Percentiles rank a stretch among this genome's conserved stretches.
These are phyloP conservation scores for Dicrostonyx torquatus DNA, from an alignment of 2,797 vertebrate species.

Conservation along the genomic window DNA sequence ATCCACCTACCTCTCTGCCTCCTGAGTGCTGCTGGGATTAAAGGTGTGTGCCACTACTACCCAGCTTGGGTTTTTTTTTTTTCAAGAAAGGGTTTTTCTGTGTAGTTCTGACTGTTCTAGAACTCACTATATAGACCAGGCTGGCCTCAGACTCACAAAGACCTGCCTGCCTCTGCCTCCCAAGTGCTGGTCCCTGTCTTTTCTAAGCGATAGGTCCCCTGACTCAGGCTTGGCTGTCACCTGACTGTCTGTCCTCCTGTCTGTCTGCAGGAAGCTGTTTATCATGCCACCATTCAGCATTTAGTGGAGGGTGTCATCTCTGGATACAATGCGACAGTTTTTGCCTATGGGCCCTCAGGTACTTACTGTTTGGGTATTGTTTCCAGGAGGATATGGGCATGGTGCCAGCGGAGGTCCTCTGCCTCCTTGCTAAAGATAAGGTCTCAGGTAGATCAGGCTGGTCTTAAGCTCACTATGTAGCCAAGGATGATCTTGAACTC, in stretches of 20 bases:
- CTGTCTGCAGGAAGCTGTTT: conserved; percentile 82
- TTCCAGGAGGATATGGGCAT: not conserved
- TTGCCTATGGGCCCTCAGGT: conserved; percentile 85
- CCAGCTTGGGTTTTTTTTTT: not conserved
- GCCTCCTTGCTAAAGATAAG: not conserved
- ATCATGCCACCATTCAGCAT: conserved; percentile 78
- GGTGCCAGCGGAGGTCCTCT: too few species aligned
- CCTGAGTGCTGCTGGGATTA: not conserved
- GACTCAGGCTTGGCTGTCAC: not conserved
- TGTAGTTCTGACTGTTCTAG: not conserved
- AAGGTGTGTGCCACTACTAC: too few species aligned
- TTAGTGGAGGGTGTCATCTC: conserved; percentile 83
- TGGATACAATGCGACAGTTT: conserved; percentile 84
- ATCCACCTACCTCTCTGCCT: not conserved
- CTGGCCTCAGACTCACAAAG: not conserved
- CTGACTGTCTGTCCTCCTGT: not conserved
- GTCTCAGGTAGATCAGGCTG: not conserved
- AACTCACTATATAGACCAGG: not conserved
- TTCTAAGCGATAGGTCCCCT: not conserved
- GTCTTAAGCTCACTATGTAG: not conserved
- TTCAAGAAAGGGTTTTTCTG: not conserved
- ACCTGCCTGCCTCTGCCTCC: not conserved
- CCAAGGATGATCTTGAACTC: not conserved
- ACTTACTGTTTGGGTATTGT: conserved; percentile 38
- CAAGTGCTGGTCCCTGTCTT: not conserved